Evolutionary conservation across 2,113 vertebrate genomes (phyloP).

Genomic region (Cynoglossus semilaevis): DNA sequence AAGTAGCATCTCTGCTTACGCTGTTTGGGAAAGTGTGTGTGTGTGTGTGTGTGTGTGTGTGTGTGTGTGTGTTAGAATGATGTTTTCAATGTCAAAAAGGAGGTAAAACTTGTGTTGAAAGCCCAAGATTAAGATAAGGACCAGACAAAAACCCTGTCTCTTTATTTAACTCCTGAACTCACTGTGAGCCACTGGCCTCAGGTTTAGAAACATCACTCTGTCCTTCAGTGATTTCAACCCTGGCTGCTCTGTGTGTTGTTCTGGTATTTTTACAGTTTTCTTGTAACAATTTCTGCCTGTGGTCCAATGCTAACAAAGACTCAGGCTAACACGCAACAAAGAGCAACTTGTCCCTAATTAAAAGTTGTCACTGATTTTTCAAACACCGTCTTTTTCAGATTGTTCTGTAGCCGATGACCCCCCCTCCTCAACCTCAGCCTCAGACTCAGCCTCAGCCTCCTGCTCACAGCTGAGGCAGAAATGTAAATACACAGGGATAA

Average conservation of each 20-base stretch:
- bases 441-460: slow-evolving; percentile 14
- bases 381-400: slow-evolving; percentile 15
- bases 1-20: slow-evolving; percentile 71
- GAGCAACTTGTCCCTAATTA: slow-evolving; percentile 12
- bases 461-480: slow-evolving; percentile 40
- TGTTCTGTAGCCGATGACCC: slow-evolving; percentile 33
- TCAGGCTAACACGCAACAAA: background rate
- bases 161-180: slow-evolving; percentile 31
- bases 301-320: slow-evolving; percentile 34
- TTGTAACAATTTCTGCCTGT: slow-evolving; percentile 38
- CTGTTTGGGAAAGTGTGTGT: slow-evolving; percentile 53
- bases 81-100: slow-evolving; percentile 77
- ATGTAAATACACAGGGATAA: slow-evolving; percentile 49
- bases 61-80: slow-evolving; percentile 40
- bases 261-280: slow-evolving; percentile 39
- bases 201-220: slow-evolving; percentile 47
- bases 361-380: slow-evolving; percentile 15
- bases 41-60: slow-evolving; percentile 41
- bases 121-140: slow-evolving; percentile 75
- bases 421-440: no score
- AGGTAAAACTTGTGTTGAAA: slow-evolving; percentile 72
- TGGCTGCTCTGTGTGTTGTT: slow-evolving; percentile 23
- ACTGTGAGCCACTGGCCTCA: slow-evolving; percentile 44
- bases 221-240: slow-evolving; percentile 45
- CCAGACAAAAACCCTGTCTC: slow-evolving; percentile 68